Evolutionary conservation across 2,888 invertebrate species (phyloP), one percentile per base, ranked within the genome.

Genomic region (Sarcophaga subvicina): DNA sequence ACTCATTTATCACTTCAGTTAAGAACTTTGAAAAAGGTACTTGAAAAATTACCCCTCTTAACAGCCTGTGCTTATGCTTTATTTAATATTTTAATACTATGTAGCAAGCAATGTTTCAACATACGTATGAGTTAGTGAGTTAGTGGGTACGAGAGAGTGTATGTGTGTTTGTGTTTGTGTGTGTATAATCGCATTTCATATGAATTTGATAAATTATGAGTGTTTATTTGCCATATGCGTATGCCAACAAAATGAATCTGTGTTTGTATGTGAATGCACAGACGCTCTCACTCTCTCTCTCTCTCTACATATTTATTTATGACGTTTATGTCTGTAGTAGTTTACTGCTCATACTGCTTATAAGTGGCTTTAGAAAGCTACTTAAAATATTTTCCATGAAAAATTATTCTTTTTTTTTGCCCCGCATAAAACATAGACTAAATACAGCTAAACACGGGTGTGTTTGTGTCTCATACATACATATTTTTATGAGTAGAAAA

Each of bases 111-210:
- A 45, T 76, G 20, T 45, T 72, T 45, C n/a, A 37, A 60, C 12
- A 37, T 37, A 27, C 6, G 22, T 20, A 63, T 60, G 72, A 66
- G 71, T 83, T 89, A 89, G 90, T 90, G 90, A 91, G 90, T 89
- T 83, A 87, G 20, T 20, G 20, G 20, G 20, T 85, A 79, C 27
- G 11, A 10, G 27, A 69, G 14, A 1, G 37, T 37, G 1, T n/a
- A n/a, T 37, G 37, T 37, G 37, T 25, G 37, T n/a, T 10, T 85
- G 79, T 72, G 8, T 37, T 8, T 1, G 37, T 37, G 37, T 37
- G 37, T 37, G 8, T 37, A 37, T 37, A 37, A 37, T 37, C 37
- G 37, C 37, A 37, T 37, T 37, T 37, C 37, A 37, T 2, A 37
- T 37, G 37, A 37, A 37, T 37, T 37, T 37, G 37, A 37, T 37